Evolutionary conservation across 2,888 invertebrate genomes (phyloP).

Genomic region (Malachius bipustulatus): DNA sequence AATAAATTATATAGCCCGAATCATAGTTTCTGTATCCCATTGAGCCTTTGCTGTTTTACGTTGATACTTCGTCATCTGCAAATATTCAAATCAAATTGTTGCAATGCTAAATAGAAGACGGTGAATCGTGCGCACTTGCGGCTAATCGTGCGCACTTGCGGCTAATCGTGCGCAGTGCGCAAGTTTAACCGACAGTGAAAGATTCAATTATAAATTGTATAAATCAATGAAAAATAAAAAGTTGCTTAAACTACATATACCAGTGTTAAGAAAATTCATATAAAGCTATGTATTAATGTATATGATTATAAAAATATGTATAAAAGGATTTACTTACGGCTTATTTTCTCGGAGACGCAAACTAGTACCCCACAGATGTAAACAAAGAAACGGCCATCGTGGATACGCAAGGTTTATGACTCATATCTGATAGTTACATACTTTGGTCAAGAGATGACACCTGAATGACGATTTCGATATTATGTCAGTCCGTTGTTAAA

Average conservation of each 20-base stretch:
- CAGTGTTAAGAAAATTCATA: neutral
- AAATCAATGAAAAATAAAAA: neutral
- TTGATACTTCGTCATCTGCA: constrained; percentile 2
- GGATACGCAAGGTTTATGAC: neutral
- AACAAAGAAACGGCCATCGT: neutral
- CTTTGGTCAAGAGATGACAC: neutral
- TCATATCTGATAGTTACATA: constrained; percentile 1
- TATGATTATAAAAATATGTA: neutral
- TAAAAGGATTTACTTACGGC: neutral
- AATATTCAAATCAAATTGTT: neutral
- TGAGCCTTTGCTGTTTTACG: constrained; percentile 2
- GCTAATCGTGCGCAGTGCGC: constrained; percentile 2
- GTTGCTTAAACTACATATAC: constrained; percentile 1
- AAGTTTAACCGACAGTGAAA: neutral
- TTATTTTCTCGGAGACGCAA: constrained; percentile 1
- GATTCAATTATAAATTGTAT: neutral
- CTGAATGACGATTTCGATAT: neutral
- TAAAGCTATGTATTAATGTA: constrained; percentile 1
- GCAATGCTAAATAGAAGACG: neutral
- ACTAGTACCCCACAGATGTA: neutral
- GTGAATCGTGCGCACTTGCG: too few species aligned
- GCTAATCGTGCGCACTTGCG: too few species aligned
- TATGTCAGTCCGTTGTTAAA: neutral
- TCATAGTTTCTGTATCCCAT: neutral
- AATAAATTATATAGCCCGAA: constrained; percentile 8